Evolutionary conservation across 2,113 vertebrate genomes (phyloP), one percentile per base, ranked within the genome.

Genomic region (Notarius quadriscutis): DNA sequence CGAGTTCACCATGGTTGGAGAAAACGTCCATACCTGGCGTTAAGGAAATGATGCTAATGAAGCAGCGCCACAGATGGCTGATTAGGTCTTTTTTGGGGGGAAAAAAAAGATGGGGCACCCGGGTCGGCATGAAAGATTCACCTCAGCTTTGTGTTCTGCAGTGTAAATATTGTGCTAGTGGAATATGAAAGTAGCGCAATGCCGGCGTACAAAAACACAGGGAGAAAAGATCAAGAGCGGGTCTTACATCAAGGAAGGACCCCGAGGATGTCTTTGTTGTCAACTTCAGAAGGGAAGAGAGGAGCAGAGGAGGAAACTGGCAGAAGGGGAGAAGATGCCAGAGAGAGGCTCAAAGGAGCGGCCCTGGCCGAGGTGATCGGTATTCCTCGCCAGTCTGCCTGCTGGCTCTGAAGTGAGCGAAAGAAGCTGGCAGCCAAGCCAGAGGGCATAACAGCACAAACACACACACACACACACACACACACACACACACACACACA

Each of bases 231-330:
- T 99, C 98, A 99, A 99, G 98, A 99, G 97, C 96, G 93, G 98
- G 98, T 97, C 98, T 98, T 96, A 99, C 98, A 99, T 99, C 98
- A 99, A 99, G 98, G 97, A 98, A 84, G 96, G 97, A 97, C 98
- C 98, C 97, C 95, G 97, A 99, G 98, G 98, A 99, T 98, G 97
- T 99, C 98, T 99, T 99, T 99, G 98, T 99, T 99, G 98, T 99
- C 98, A 99, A 99, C 98, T 99, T 99, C 98, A 98, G 97, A 99
- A 99, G 98, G 97, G 97, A 98, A 98, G 97, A 98, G 97, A 97
- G 97, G 96, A 97, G 97, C 98, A 97, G 97, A 97, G 97, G 97
- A 98, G 97, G 97, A 97, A 98, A 97, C 98, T 98, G 97, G 98
- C 97, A 99, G 97, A 99, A 98, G 97, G 97, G 97, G 96, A 98